Evolutionary conservation across 2,113 vertebrate species (phyloP), one percentile per base, ranked within the genome.

Genomic region (Motacilla tschutschensis): DNA sequence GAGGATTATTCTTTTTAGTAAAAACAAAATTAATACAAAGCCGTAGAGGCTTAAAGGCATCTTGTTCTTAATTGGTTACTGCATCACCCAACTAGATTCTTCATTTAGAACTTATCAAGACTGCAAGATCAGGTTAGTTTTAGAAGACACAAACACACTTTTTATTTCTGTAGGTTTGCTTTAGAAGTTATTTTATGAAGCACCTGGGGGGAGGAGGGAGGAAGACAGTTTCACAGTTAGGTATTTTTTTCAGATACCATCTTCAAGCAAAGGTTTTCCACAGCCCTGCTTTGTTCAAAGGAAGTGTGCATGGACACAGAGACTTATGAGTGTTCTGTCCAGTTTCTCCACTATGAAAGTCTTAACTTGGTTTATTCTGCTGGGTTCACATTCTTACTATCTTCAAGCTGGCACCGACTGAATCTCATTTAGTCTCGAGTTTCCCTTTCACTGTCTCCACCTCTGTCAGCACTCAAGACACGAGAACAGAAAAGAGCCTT

Each of bases 401-500:
- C 65, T 67, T 19, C 54, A 75, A 62, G 43, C 58, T 74, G 70
- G 65, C 79, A 92, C 28, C 24, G 24, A 22, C 43, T 4, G 29
- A 58, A 76, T 47, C 63, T 50, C 79, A 10, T 26, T 4, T 1
- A 54, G 73, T 54, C n/a, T 90, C 53, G 18, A 40, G 72, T 83
- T 83, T 46, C 83, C 21, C 46, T 62, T 55, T 40, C 83, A 31
- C 33, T 1, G 17, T 17, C 51, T 46, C 40, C 51, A 86, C 71
- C 65, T 87, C 18, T 79, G 70, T 1, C 73, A 75, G 81, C 70
- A 41, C 67, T 19, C 47, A 1, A 2, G 5, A 41, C 54, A 57
- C 20, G 9, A 65, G 9, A 65, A 44, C 36, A 83, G 69, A 80
- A 87, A 62, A 75, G 74, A 47, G 50, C 70, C 73, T 83, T 83